Conservation (phyloP, 2,888 invertebrate genomes). For the Caenorhabditis plicata region DNA sequence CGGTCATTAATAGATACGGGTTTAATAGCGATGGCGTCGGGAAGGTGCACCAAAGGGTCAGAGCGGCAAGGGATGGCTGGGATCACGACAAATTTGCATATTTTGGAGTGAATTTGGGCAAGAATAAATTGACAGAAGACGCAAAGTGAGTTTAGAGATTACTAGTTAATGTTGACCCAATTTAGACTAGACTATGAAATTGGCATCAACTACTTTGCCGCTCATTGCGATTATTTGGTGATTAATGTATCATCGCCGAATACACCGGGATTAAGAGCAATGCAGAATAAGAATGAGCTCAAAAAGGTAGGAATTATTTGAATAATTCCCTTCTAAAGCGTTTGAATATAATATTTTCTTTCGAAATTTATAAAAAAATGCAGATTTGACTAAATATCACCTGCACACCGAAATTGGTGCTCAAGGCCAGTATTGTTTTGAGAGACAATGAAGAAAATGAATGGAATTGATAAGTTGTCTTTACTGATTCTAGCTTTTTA, state of each 20-base stretch:
- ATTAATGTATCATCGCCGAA: constrained; percentile 96
- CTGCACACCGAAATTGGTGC: no score
- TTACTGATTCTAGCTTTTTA: no score
- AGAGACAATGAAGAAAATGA: no score
- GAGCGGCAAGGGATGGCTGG: constrained; percentile 22
- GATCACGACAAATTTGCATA: constrained; percentile 31
- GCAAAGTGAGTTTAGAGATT: constrained; percentile 66
- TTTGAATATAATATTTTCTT: not conserved
- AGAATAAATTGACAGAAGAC: constrained; percentile 82
- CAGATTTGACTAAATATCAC: no score
- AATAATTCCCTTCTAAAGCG: no score
- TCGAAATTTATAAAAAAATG: no score
- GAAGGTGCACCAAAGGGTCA: constrained; percentile 51
- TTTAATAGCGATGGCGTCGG: constrained; percentile 92
- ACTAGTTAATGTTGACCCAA: not conserved
- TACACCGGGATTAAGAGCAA: constrained; percentile 82
- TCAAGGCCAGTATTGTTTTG: no score
- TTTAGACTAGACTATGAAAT: constrained; percentile 66
- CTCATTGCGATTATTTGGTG: constrained; percentile 89
- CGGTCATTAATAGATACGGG: constrained; percentile 74
- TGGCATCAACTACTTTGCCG: constrained; percentile 81
- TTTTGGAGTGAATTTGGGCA: constrained; percentile 91
- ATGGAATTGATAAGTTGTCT: no score
- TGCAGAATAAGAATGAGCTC: constrained; percentile 77
- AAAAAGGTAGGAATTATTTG: constrained; percentile 67